These are phyloP conservation scores for Euwallacea fornicatus DNA, from an alignment of 1,140 invertebrate species.

Conservation along the genomic window DNA sequence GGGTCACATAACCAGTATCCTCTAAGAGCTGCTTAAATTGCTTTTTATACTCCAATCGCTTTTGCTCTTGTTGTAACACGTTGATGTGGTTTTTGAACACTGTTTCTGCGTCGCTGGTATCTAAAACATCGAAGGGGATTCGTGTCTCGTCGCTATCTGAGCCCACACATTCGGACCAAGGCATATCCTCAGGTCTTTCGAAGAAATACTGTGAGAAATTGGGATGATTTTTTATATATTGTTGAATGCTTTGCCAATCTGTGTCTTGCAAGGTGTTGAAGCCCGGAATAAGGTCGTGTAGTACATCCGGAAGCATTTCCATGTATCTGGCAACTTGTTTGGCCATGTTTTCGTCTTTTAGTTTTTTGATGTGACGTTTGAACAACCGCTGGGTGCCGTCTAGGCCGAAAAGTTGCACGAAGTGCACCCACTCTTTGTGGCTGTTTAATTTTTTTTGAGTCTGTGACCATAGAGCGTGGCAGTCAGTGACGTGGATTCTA, in stretches of 20 bases:
- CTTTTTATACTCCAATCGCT: conserved; percentile 88
- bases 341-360: conserved; percentile 83
- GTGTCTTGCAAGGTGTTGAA: conserved; percentile 74
- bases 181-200: conserved; percentile 74
- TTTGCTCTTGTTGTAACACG: conserved; percentile 85
- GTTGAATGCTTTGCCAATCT: conserved; percentile 84
- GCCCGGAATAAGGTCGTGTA: conserved; percentile 83
- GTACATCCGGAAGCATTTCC: conserved; percentile 75
- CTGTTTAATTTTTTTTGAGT: conserved; percentile 83
- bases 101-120: conserved; percentile 86
- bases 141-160: conserved; percentile 67
- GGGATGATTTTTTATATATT: conserved; percentile 81
- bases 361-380: conserved; percentile 77
- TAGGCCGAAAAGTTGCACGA: conserved; percentile 85
- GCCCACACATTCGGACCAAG: conserved; percentile 78
- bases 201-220: conserved; percentile 92
- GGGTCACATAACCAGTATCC: conserved; percentile 92
- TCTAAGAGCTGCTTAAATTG: conserved; percentile 93
- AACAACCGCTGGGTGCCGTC: conserved; percentile 82
- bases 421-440: conserved; percentile 87
- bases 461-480: conserved; percentile 83
- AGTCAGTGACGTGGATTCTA: conserved; percentile 79
- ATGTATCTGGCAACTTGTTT: conserved; percentile 81
- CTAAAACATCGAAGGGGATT: conserved; percentile 90
- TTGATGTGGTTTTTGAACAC: conserved; percentile 91